Base-by-base conservation (phyloP, 2,113 vertebrate genomes). In the Progne subis region DNA sequence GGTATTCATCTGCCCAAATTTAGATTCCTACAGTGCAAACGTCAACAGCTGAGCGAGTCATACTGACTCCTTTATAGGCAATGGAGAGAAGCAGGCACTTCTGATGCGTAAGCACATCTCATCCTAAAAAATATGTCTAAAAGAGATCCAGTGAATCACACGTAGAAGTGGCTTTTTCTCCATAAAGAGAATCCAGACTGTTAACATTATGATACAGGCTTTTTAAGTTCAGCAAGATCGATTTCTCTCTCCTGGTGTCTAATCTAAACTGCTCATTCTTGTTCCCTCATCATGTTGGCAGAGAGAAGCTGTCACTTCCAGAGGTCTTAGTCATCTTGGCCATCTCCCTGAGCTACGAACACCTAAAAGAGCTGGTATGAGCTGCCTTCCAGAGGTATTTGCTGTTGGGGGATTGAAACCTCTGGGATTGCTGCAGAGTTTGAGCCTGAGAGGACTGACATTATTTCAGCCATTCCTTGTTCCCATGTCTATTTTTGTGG, bases 41-140 rank as follows among this genome's bases (percentile, higher is more conserved):
- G 94, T 96, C 96, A 96, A 92, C 88, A 92, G 94, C 80, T 92
- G 95, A 97, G 91, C 92, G 68, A 96, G 91, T 96, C 95, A 97
- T 60, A 61, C 88, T 63, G 88, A 46, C 76, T 96, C 88, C 92
- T 97, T 97, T 95, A 92, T 84, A 94, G 96, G 95, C 92, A 94
- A 86, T 39, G 91, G 85, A 80, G 85, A 92, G 90, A 90, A 94
- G 44, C 68, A 93, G 92, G 76, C 86, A 81, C 88, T 95, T 96
- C 90, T 96, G 95, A 96, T 94, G 94, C 39, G 80, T 96, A 97
- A 97, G 94, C 95, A 97, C 91, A 94, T 95, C 95, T 94, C 83
- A 78, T 83, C 80, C 88, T 56, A 44, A 86, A 90, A 96, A 86
- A 92, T 63, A 87, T 77, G 71, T 59, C 80, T 81, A 78, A 92